Evolutionary conservation across 35 echinoderm and acorn worm genomes (phyloP).

Genomic region (Amphiura filiformis): DNA sequence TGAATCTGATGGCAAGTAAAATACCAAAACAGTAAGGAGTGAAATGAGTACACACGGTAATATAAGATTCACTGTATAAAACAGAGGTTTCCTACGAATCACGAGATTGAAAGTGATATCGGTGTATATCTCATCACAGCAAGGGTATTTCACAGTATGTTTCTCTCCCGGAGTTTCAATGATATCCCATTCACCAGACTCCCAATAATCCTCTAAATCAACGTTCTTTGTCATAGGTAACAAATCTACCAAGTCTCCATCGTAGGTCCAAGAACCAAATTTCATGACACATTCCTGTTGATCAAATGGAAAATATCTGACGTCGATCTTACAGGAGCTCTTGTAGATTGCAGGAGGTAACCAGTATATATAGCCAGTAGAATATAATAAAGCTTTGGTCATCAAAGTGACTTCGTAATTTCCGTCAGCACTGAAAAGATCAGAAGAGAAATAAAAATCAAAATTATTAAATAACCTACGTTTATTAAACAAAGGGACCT

Average conservation of each 20-base stretch:
- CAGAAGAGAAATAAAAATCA: no score
- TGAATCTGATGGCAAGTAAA: slow-evolving; percentile 95
- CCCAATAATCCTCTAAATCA: slow-evolving; percentile 86
- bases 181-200: slow-evolving; percentile 98
- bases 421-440: slow-evolving; percentile 77
- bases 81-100: slow-evolving; percentile 84
- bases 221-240: slow-evolving; percentile 55
- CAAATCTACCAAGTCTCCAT: slow-evolving; percentile 80
- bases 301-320: slow-evolving; percentile 93
- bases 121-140: slow-evolving; percentile 88
- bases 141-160: slow-evolving; percentile 78
- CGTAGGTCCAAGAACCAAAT: slow-evolving; percentile 97
- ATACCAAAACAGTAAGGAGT: slow-evolving; percentile 92
- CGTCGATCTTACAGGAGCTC: slow-evolving; percentile 93
- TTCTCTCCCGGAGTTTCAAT: slow-evolving; percentile 64
- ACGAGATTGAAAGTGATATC: slow-evolving; percentile 83
- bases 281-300: slow-evolving; percentile 91
- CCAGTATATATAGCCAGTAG: slow-evolving; percentile 77
- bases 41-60: slow-evolving; percentile 97
- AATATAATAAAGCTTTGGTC: slow-evolving; percentile 74
- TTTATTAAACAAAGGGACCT: no score
- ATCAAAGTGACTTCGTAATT: slow-evolving; percentile 88
- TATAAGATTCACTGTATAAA: slow-evolving; percentile 89
- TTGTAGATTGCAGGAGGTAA: slow-evolving; percentile 92
- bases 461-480: no score